Evolutionary conservation across 1,140 invertebrate genomes (phyloP).

Genomic region (Atta cephalotes): DNA sequence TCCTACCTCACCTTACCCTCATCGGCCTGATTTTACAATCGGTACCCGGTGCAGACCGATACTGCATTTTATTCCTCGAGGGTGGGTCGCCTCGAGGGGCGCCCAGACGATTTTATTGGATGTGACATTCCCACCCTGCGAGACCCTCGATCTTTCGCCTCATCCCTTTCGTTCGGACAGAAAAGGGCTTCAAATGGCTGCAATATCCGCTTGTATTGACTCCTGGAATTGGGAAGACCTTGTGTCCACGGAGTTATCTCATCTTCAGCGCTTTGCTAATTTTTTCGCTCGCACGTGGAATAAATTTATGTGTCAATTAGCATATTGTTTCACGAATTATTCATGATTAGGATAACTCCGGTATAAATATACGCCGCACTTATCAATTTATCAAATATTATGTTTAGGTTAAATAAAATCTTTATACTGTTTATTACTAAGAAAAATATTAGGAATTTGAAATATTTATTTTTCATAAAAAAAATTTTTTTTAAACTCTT

Average conservation of each 20-base stretch:
- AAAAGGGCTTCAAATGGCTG: conserved; percentile 81
- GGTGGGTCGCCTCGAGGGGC: conserved; percentile 63
- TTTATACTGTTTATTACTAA: too few relatives aligned
- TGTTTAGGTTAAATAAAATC: too few relatives aligned
- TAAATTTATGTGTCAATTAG: conserved; percentile 68
- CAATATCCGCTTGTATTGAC: conserved; percentile 84
- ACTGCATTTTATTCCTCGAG: conserved; percentile 79
- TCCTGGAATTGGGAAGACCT: conserved; percentile 81
- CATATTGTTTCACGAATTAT: conserved; percentile 18
- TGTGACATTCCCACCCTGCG: conserved; percentile 73
- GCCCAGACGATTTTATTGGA: conserved; percentile 81
- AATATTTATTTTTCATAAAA: too few relatives aligned
- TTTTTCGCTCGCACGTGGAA: conserved; percentile 19
- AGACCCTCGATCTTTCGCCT: conserved; percentile 67
- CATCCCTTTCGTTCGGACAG: conserved; percentile 65
- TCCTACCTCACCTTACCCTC: conserved; percentile 47
- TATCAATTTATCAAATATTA: too few relatives aligned
- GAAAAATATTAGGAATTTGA: too few relatives aligned
- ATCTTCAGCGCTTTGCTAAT: conserved; percentile 21
- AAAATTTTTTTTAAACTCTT: too few relatives aligned
- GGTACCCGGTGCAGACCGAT: conserved; percentile 74
- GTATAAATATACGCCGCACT: too few relatives aligned
- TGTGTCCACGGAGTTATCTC: conserved; percentile 72
- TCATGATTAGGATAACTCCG: background rate
- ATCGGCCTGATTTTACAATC: conserved; percentile 73